Evolutionary conservation across 2,888 invertebrate species (phyloP), one percentile per base, ranked within the genome.

Genomic region (Idaea biselata): DNA sequence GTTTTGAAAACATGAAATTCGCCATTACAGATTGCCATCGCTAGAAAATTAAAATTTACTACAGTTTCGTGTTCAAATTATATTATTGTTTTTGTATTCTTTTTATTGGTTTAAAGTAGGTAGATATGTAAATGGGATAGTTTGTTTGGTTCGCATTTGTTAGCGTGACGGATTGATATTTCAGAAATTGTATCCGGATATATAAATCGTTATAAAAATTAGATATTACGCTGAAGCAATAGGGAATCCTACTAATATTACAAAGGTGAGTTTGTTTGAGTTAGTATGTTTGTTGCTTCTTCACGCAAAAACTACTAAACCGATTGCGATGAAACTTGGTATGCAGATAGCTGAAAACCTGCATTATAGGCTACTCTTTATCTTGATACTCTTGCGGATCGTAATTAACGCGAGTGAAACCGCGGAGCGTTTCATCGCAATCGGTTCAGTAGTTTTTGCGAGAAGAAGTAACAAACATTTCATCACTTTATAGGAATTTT

Each of bases 51-150:
- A 81, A 77, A 78, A 78, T 81, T 80, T 79, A 78, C 75, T 76
- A 77, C 72, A 73, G 65, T 65, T 67, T 68, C 89, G 88, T 89
- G 88, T 74, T 69, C 67, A 58, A 72, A 72, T 77, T 63, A 16
- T 68, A 16, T 68, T 68, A 79, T 73, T 72, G 64, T 73, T 75
- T 77, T 70, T 63, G 65, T 70, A 56, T 68, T 73, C 77, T 78
- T 85, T 83, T 81, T 83, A 85, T 82, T 68, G 82, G 69, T 80
- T 81, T 73, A 82, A 77, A 77, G 69, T 75, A 75, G 75, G 78
- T 77, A 77, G 69, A 61, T 54, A 56, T 64, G 65, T 68, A 66
- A 68, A 67, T 66, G 56, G 58, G 62, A 60, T 59, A 64, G 64
- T 62, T 61, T 64, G 25, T 61, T 64, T 44, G 44, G 44, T 44